Evolutionary conservation across 2,797 vertebrate species (phyloP).

Genomic region (Rhincodon typus): DNA sequence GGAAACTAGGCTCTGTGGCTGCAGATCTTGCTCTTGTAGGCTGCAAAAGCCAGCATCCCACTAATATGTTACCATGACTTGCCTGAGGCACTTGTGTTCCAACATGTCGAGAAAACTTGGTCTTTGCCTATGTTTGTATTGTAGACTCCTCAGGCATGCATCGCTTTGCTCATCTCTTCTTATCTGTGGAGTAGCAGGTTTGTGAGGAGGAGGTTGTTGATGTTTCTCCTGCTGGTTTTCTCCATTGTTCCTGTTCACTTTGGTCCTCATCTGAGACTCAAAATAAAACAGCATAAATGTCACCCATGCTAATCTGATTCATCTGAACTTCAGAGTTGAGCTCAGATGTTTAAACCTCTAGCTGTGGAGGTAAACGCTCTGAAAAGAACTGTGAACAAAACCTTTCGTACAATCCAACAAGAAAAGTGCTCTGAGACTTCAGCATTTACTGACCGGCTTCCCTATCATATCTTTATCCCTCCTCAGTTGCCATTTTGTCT

Average conservation of each 20-base stretch:
- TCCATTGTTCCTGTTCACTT: neutral
- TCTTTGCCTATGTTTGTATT: too few relatives aligned
- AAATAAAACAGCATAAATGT: neutral
- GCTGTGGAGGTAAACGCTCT: neutral
- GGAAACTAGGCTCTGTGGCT: too few relatives aligned
- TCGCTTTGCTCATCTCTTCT: too few relatives aligned
- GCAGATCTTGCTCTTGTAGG: too few relatives aligned
- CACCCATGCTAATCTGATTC: neutral
- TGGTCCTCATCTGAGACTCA: neutral
- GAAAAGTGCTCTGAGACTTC: neutral
- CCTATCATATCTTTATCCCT: neutral
- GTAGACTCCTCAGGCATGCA: too few relatives aligned
- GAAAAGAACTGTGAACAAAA: neutral
- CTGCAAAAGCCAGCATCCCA: too few relatives aligned
- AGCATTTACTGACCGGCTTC: neutral
- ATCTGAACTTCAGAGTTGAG: neutral
- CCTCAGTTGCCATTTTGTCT: neutral
- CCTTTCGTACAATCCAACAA: neutral
- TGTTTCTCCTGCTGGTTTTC: neutral
- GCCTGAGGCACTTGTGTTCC: too few relatives aligned
- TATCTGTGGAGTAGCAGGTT: too few relatives aligned
- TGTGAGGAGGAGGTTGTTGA: too few relatives aligned
- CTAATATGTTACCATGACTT: too few relatives aligned
- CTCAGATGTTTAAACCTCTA: neutral
- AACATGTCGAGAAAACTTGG: too few relatives aligned